Conservation (phyloP, 2,888 invertebrate species). For the Lumbricus terrestris region DNA sequence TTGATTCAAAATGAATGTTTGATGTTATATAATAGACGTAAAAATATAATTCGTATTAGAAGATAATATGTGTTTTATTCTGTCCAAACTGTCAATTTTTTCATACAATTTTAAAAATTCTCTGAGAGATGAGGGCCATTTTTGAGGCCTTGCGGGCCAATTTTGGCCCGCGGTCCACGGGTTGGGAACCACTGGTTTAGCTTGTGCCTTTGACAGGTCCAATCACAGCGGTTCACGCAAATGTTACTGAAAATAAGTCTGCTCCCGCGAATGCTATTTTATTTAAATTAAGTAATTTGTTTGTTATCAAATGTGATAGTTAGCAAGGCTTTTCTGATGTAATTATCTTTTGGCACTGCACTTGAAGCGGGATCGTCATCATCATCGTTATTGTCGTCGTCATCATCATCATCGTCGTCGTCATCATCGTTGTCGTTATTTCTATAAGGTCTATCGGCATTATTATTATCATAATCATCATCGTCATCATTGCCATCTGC, state of each 20-base stretch:
- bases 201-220: too few relatives aligned
- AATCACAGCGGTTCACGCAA: neutral
- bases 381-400: neutral
- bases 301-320: neutral
- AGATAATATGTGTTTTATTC: too few relatives aligned
- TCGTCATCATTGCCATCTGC: neutral
- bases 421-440: slow-evolving; percentile 5
- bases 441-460: neutral
- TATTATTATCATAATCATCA: neutral
- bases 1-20: too few relatives aligned
- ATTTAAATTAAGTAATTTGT: neutral
- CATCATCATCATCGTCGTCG: neutral
- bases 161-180: too few relatives aligned
- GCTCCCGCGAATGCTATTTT: neutral
- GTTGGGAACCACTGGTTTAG: too few relatives aligned
- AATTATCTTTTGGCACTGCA: too few relatives aligned
- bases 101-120: too few relatives aligned
- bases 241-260: neutral
- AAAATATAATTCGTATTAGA: too few relatives aligned
- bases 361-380: neutral
- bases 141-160: too few relatives aligned
- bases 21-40: too few relatives aligned
- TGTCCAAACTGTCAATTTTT: too few relatives aligned
- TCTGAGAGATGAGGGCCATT: too few relatives aligned
- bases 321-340: neutral